These are phyloP conservation scores for Nestor notabilis DNA, from an alignment of 2,113 vertebrate genomes.

Conservation along the genomic window DNA sequence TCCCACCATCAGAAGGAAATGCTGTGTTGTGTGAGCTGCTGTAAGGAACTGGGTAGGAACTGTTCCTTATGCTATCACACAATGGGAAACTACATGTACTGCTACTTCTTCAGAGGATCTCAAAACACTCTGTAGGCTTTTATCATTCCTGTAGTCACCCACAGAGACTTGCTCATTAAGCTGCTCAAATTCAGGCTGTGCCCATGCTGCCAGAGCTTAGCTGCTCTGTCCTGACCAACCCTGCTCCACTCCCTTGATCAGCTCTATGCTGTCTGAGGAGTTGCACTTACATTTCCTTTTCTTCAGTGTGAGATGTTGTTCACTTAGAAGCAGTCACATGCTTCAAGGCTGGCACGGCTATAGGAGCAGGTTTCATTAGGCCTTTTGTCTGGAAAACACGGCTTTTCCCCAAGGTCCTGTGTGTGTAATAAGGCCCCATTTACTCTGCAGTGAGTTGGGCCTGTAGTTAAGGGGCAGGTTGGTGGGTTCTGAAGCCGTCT, in stretches of 20 bases:
- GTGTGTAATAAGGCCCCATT: background rate
- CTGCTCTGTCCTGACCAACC: background rate
- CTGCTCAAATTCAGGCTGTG: background rate
- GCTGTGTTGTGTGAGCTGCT: background rate
- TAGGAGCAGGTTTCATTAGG: background rate
- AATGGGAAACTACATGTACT: background rate
- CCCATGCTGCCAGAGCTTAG: background rate
- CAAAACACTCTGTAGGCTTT: background rate
- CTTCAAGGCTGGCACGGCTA: background rate
- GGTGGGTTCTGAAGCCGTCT: background rate
- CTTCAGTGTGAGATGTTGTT: background rate
- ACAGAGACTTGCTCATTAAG: background rate
- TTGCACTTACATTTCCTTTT: background rate
- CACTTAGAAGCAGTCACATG: background rate
- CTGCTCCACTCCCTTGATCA: fast-evolving
- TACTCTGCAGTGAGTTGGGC: background rate
- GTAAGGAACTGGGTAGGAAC: background rate
- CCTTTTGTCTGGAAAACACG: background rate
- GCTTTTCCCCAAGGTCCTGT: background rate
- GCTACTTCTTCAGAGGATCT: background rate
- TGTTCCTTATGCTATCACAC: background rate
- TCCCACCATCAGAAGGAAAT: background rate
- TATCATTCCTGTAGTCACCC: background rate
- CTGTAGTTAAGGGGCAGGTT: background rate
- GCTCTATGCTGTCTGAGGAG: background rate